Base-by-base conservation (phyloP, 2,888 invertebrate species). In the Calameuta filiformis region DNA sequence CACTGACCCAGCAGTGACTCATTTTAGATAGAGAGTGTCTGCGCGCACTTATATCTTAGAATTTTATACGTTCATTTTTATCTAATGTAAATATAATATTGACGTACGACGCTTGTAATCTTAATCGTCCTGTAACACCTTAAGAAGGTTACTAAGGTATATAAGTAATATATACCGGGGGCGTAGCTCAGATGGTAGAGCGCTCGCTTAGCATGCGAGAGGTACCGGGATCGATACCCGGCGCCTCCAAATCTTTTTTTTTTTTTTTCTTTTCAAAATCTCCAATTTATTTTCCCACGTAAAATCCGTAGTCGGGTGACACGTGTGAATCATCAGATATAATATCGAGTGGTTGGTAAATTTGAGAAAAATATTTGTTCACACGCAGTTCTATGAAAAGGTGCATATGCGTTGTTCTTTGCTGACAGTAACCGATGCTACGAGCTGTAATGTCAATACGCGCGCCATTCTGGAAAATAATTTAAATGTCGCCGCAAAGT, bases 211-310 rank as follows among this genome's bases (percentile, higher is more conserved):
- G 89, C 90, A 90, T 90, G 89, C 88, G 89, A 90, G 90, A 90
- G 90, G 89, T 90, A 90, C 87, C 88, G 89, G 89, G 89, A 90
- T 90, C 89, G 89, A 90, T 90, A 81, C 88, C 89, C 89, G 88
- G 88, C 88, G 89, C 88, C 89, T 90, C 88, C 88, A 89, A 81
- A 71, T 1, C 30, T 9, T 71, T 69, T 69, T 69, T 15, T 30
- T 71, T 69, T 69, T 69, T 15, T 30, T 71, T n/a, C n/a, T 33
- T 33, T 40, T 40, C 1, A 23, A 23, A 23, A 56, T 56, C 9
- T 23, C 1, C 23, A 0, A 56, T 9, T 56, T 56, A 56, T 23
- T 56, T 56, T 56, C 6, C 9, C 23, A 23, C 6, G 56, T 23
- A 23, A 23, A 56, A 9, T 9, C 6, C 56, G 9, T 56, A 23